Conservation (phyloP, 2,113 vertebrate species). For the Hirundichthys speculiger region DNA sequence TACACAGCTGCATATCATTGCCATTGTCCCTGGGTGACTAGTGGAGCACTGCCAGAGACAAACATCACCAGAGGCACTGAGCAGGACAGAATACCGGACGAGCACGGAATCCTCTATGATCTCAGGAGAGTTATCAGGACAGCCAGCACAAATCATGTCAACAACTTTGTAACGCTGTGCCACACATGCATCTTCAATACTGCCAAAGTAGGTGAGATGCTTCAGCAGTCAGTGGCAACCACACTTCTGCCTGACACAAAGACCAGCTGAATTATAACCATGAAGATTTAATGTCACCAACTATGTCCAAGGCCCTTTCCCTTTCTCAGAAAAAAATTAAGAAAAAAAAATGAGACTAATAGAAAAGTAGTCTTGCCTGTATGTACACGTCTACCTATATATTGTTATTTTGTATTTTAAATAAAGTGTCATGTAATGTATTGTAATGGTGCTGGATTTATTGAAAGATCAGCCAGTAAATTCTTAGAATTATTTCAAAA, state of each 20-base stretch:
- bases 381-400: conserved; percentile 75
- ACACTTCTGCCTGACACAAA: conserved; percentile 37
- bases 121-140: conserved; percentile 78
- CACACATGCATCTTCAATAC: conserved; percentile 71
- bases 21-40: conserved; percentile 55
- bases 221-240: conserved; percentile 50
- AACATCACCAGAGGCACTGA: conserved; percentile 39
- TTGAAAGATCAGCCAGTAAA: conserved; percentile 17
- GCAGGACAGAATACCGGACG: conserved; percentile 57
- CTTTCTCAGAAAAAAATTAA: conserved; percentile 47
- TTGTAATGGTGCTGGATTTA: conserved; percentile 58
- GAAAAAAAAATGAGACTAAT: conserved; percentile 57
- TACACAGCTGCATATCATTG: conserved; percentile 52
- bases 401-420: conserved; percentile 85
- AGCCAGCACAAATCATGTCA: conserved; percentile 78
- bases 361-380: conserved; percentile 75
- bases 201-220: conserved; percentile 68
- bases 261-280: conserved; percentile 66
- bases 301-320: conserved; percentile 60
- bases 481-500: too few relatives aligned
- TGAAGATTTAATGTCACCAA: conserved; percentile 48
- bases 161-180: conserved; percentile 57
- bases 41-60: conserved; percentile 67
- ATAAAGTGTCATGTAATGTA: conserved; percentile 82
- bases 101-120: conserved; percentile 70